These are phyloP conservation scores for Aphyosemion australe DNA, from an alignment of 2,113 vertebrate species.

Conservation along the genomic window DNA sequence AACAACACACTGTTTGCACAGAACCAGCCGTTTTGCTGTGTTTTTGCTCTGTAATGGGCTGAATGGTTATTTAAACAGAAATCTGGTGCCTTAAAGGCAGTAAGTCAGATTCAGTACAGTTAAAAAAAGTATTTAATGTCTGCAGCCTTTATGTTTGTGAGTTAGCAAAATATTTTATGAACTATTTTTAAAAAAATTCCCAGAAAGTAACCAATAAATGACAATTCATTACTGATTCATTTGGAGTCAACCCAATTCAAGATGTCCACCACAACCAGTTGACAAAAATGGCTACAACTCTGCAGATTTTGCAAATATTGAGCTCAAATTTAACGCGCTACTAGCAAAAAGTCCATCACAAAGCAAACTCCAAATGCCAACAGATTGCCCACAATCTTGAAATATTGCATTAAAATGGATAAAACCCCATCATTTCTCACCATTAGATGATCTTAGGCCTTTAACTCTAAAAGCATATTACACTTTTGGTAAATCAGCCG, in stretches of 20 bases:
- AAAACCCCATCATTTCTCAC: no score
- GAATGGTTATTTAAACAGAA: conserved; percentile 14
- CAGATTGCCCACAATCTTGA: no score
- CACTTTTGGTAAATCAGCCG: not conserved
- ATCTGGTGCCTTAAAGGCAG: conserved; percentile 20
- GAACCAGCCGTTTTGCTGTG: not conserved
- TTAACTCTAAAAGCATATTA: no score
- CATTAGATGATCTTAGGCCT: no score
- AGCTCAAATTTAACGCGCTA: not conserved
- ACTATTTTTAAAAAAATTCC: not conserved
- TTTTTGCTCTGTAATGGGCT: not conserved
- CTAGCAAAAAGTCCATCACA: not conserved
- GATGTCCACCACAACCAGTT: not conserved
- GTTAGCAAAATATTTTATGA: no score
- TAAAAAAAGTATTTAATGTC: not conserved
- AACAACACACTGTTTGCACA: conserved; percentile 10
- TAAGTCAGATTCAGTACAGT: not conserved
- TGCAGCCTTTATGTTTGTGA: no score
- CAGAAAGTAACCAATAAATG: no score
- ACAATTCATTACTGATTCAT: no score
- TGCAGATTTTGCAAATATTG: not conserved
- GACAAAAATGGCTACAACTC: not conserved
- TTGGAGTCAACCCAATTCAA: not conserved
- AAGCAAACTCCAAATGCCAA: not conserved
- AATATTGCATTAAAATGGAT: no score